phyloP scores from a whole-genome alignment of 1,140 invertebrate genomes.

The Phenacoccus solenopsis region DNA sequence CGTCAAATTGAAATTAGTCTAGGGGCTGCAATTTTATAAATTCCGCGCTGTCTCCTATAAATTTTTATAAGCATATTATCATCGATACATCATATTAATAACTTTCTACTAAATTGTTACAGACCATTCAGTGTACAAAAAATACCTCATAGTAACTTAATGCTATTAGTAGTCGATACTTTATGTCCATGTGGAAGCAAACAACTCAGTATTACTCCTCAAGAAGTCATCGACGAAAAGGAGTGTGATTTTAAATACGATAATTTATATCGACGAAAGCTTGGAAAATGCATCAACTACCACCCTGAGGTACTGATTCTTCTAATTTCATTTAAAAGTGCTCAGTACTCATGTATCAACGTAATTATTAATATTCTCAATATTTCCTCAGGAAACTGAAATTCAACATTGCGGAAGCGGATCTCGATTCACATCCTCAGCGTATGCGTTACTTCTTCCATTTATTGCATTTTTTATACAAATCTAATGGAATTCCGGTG shows the following conservation, averaged over 20 bases:
- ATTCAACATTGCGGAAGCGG: neutral
- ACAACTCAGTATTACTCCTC: slow-evolving; percentile 62
- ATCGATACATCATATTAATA: no score
- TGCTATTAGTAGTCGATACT: slow-evolving; percentile 77
- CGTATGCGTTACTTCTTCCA: neutral
- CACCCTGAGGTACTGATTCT: slow-evolving; percentile 55
- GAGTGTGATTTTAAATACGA: slow-evolving; percentile 40
- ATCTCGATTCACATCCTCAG: neutral
- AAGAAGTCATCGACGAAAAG: slow-evolving; percentile 47
- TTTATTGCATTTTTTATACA: neutral
- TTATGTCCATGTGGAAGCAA: slow-evolving; percentile 77
- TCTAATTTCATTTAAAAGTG: neutral
- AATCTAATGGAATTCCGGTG: neutral
- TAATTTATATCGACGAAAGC: slow-evolving; percentile 49
- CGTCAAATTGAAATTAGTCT: no score
- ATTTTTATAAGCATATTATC: no score
- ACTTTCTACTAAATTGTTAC: no score
- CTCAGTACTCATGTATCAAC: slow-evolving; percentile 12
- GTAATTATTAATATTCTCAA: neutral
- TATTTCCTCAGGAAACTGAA: neutral
- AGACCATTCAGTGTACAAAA: slow-evolving; percentile 87
- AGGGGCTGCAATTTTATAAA: no score
- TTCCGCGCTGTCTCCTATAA: no score
- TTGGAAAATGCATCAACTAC: slow-evolving; percentile 71
- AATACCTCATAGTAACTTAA: slow-evolving; percentile 80